phyloP scores from a whole-genome alignment of 2,113 vertebrate species.

The Sebastes schlegelii region DNA sequence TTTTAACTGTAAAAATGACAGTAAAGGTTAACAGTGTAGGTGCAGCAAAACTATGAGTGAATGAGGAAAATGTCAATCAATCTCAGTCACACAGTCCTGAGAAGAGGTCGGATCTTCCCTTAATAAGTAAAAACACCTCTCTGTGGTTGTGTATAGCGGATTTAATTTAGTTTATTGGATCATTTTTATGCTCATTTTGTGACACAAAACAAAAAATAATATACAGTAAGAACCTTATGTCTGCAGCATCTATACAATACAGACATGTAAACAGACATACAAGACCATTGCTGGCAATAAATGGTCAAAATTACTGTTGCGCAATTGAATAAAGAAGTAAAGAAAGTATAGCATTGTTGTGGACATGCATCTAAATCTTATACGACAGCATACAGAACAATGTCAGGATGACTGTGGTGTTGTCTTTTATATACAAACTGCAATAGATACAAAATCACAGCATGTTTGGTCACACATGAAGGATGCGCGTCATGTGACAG shows the following conservation, averaged over 20 bases:
- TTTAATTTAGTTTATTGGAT: slow-evolving; percentile 32
- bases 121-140: neutral
- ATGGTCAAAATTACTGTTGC: neutral
- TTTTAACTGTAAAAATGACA: neutral
- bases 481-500: neutral
- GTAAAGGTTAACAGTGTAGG: neutral
- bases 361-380: neutral
- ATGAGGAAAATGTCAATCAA: neutral
- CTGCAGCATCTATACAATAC: neutral
- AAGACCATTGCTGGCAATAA: neutral
- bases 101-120: neutral
- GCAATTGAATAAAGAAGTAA: too few species aligned
- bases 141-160: neutral
- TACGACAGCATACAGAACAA: neutral
- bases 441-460: slow-evolving; percentile 27
- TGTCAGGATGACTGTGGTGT: slow-evolving; percentile 2
- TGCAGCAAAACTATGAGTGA: neutral
- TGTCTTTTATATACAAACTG: slow-evolving; percentile 32
- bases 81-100: neutral
- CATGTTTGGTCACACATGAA: slow-evolving; percentile 12
- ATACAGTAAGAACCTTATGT: neutral
- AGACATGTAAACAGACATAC: neutral
- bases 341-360: neutral
- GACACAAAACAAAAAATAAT: slow-evolving; percentile 23
- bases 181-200: slow-evolving; percentile 3